These are phyloP conservation scores for Merodon equestris DNA, from an alignment of 2,888 invertebrate genomes.

Conservation along the genomic window DNA sequence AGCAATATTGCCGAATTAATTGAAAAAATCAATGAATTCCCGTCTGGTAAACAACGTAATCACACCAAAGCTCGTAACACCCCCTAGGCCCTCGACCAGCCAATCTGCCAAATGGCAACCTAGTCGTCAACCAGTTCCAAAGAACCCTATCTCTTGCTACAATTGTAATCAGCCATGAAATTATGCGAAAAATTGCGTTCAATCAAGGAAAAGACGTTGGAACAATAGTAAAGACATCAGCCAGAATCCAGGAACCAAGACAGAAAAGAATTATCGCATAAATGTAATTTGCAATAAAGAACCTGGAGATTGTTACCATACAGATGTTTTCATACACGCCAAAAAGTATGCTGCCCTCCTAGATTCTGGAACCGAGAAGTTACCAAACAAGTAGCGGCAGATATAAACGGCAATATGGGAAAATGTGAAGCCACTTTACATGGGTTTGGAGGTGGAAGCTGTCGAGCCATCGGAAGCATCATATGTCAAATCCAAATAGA, in stretches of 20 bases:
- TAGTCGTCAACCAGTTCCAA: too few species aligned
- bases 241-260: not conserved
- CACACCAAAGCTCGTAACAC: too few species aligned
- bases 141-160: too few species aligned
- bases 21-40: not conserved
- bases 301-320: constrained; percentile 19
- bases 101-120: too few species aligned
- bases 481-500: constrained; percentile 11
- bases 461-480: constrained; percentile 1
- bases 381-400: not conserved
- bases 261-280: too few species aligned
- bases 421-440: constrained; percentile 14
- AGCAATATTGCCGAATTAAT: not conserved
- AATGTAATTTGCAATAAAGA: too few species aligned
- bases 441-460: constrained; percentile 30
- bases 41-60: not conserved
- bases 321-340: constrained; percentile 11
- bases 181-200: constrained; percentile 1
- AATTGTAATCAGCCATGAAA: constrained; percentile 17
- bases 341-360: constrained; percentile 10
- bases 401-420: not conserved
- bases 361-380: constrained; percentile 25
- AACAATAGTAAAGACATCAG: too few species aligned
- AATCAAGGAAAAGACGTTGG: constrained; percentile 9
- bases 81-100: too few species aligned